Base-by-base conservation (phyloP, 2,888 invertebrate species). In the Exephanes ischioxanthus region DNA sequence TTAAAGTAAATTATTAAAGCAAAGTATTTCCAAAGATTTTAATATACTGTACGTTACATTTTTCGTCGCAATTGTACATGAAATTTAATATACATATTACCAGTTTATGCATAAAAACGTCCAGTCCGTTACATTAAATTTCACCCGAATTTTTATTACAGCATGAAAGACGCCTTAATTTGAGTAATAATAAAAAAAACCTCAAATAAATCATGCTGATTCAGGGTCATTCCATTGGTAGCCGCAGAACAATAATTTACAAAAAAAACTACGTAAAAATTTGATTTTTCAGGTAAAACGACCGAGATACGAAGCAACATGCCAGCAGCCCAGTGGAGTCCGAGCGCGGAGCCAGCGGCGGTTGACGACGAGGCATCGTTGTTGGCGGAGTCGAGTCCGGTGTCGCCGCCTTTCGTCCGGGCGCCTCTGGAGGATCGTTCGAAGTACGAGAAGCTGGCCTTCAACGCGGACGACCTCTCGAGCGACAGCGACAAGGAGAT, bases 361-460 rank as follows among this genome's bases (percentile, higher is more conserved):
- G 78, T 90, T 6, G 94, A 95, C 79, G 95, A 95, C 14, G 94
- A 94, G 87, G 93, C 93, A 1, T 94, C 94, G 2, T 88, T 95
- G 6, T 90, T 95, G 53, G 92, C 92, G 4, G 92, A 91, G 67
- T 92, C 94, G 6, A 93, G 92, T 88, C 92, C 94, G 0, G 91
- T 92, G 53, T 94, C 95, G 19, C 94, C 95, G 72, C 95, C 95
- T 0, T 96, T 96, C 91, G 95, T 96, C 0, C 95, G 95, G 88
- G 95, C 96, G 0, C 96, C 96, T 0, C 88, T 96, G 4, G 97
- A 97, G 90, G 96, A 97, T 92, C 95, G 97, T 45, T 96, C 97
- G 26, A 97, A 97, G 90, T 97, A 97, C 91, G 97, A 97, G 90
- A 97, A 97, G 92, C 94, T 97, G 68, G 95, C 96, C 1, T 96